These are phyloP conservation scores for Oxygymnocypris stewartii DNA, from an alignment of 2,113 vertebrate genomes.

Conservation along the genomic window DNA sequence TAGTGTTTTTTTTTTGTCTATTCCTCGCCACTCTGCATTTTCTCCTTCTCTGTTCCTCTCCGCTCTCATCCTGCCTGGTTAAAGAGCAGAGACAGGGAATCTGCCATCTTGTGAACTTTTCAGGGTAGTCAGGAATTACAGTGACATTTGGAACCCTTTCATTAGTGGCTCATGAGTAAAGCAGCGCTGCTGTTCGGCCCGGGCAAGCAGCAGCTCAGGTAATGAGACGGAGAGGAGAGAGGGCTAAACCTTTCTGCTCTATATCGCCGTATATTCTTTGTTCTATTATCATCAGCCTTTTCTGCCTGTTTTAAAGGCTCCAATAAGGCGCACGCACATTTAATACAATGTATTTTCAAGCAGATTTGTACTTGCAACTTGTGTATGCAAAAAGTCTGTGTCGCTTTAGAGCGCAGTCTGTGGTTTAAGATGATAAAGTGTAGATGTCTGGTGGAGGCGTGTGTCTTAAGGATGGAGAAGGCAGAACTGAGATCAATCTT, in stretches of 20 bases:
- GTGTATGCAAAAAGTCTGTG: not conserved
- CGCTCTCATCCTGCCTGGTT: conserved; percentile 29
- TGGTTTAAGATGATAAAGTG: conserved; percentile 7
- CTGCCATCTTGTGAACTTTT: conserved; percentile 61
- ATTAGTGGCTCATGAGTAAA: conserved; percentile 57
- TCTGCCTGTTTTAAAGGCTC: conserved; percentile 39
- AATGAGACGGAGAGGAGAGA: conserved; percentile 52
- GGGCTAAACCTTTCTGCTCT: conserved; percentile 33
- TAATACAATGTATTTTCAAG: not conserved
- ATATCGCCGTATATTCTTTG: conserved; percentile 12
- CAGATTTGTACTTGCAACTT: not conserved
- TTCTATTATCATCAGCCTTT: no score
- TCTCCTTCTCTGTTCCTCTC: conserved; percentile 21
- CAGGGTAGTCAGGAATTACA: conserved; percentile 59
- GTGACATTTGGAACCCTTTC: conserved; percentile 64
- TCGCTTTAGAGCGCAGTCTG: not conserved
- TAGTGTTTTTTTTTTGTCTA: not conserved
- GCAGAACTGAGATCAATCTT: not conserved
- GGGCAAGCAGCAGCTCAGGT: conserved; percentile 41
- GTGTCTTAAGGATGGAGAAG: conserved; percentile 23
- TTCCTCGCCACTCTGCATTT: conserved; percentile 19
- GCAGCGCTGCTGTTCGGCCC: conserved; percentile 22
- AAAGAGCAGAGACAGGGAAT: conserved; percentile 50
- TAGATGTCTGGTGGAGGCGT: not conserved
- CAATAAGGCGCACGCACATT: not conserved